Evolutionary conservation across 2,888 invertebrate genomes (phyloP).

Genomic region (Metopia argyrocephala): DNA sequence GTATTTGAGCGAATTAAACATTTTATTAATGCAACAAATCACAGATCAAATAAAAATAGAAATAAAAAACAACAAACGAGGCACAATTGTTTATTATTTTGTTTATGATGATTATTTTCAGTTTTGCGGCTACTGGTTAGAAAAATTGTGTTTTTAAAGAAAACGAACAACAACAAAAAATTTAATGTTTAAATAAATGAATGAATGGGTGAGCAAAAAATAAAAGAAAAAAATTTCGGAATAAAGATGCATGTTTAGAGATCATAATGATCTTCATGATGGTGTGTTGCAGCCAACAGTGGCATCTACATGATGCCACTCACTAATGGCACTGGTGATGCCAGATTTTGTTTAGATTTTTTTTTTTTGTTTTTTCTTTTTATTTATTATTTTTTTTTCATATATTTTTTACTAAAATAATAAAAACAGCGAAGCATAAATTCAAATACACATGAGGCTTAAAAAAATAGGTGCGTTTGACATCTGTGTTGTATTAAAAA

Average conservation of each 20-base stretch:
- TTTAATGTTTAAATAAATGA: constrained; percentile 6
- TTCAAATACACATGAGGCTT: neutral
- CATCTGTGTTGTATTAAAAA: constrained; percentile 44
- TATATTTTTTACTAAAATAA: neutral
- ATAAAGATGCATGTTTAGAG: neutral
- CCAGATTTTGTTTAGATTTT: constrained; percentile 26
- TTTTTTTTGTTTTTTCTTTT: neutral
- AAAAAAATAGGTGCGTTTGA: constrained; percentile 49
- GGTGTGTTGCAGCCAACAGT: neutral
- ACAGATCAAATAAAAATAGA: constrained; percentile 2
- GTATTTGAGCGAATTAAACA: constrained; percentile 22
- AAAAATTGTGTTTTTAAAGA: neutral
- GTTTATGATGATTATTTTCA: constrained; percentile 4
- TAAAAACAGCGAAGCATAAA: neutral
- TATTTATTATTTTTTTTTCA: too few species aligned
- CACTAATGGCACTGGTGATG: constrained; percentile 17
- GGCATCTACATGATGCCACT: constrained; percentile 6
- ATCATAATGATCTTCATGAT: constrained; percentile 14
- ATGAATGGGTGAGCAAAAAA: neutral
- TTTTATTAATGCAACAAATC: constrained; percentile 45
- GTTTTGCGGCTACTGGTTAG: constrained; percentile 30
- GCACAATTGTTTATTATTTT: constrained; percentile 44
- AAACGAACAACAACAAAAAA: neutral
- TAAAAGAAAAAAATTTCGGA: neutral
- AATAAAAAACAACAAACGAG: neutral